Conservation (phyloP, 1,140 invertebrate genomes). For the Phortica variegata region DNA sequence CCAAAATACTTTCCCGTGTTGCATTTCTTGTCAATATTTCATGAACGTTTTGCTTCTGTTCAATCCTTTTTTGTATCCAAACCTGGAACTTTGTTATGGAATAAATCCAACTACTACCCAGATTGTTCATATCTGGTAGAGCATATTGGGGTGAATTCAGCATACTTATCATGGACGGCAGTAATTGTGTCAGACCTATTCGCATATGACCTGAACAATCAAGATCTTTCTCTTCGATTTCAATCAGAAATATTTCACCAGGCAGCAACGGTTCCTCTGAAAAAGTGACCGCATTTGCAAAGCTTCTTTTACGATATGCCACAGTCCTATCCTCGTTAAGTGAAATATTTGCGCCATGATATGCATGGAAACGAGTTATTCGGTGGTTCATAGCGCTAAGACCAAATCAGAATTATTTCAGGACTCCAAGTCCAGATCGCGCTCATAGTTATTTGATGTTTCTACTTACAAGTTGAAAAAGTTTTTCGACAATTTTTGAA, state of each 20-base stretch:
- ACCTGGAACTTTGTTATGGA: constrained; percentile 77
- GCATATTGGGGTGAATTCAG: constrained; percentile 80
- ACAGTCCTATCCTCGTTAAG: constrained; percentile 84
- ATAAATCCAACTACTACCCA: constrained; percentile 90
- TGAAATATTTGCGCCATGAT: constrained; percentile 87
- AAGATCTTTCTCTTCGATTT: constrained; percentile 90
- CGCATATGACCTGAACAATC: constrained; percentile 96
- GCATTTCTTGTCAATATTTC: constrained; percentile 14
- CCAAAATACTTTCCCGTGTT: constrained; percentile 55
- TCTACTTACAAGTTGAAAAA: too few relatives aligned
- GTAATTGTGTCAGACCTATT: constrained; percentile 83
- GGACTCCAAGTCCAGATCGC: too few relatives aligned
- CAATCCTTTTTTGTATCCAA: constrained; percentile 33
- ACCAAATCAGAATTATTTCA: too few relatives aligned
- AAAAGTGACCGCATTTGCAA: constrained; percentile 90
- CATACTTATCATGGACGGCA: constrained; percentile 67
- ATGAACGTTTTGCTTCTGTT: constrained; percentile 20
- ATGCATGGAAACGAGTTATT: constrained; percentile 80
- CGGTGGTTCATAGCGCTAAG: too few relatives aligned
- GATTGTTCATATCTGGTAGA: constrained; percentile 82
- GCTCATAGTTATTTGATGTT: too few relatives aligned
- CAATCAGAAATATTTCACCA: constrained; percentile 91
- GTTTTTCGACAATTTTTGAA: too few relatives aligned
- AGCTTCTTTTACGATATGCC: constrained; percentile 85
- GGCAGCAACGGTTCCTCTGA: constrained; percentile 85